Evolutionary conservation across 2,113 vertebrate genomes (phyloP), one percentile per base, ranked within the genome.

Genomic region (Zosterops borbonicus): DNA sequence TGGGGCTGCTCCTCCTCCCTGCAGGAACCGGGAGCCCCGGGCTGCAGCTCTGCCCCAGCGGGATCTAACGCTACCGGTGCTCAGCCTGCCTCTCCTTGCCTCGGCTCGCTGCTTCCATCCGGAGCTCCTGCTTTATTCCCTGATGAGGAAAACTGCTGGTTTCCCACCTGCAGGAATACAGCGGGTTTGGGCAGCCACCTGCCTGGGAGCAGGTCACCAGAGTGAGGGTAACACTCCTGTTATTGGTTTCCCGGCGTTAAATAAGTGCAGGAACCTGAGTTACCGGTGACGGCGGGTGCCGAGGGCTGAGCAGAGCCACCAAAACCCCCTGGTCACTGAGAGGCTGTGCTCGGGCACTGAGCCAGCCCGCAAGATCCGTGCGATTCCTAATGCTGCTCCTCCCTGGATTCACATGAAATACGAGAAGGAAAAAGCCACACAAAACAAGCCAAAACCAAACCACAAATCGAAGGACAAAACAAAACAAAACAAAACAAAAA

Each of bases 391-490:
- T 52, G 65, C 77, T 58, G 73, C 37, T 85, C 56, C 53, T 68
- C 28, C 28, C 23, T 7, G 44, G 49, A 37, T 18, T 75, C 73
- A 39, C 29, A 7, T 5, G n/a, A 11, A 60, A 87, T 67, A n/a
- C 0, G 11, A 87, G 23, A 12, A 37, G 5, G 2, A 5, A 31
- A 50, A 42, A 27, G 3, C 39, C 17, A 27, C 70, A 27, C 23
- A 24, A 31, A 60, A 9, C 12, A 17, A 74, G 12, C 24, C 25
- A 21, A 37, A 47, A 23, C 6, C 17, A 70, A 62, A 37, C 29
- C 68, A 28, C 60, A 47, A 67, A 75, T 4, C 4, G 5, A 28
- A 83, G 28, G 5, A 0, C 0, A 0, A 56, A 22, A 17, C 7
- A 7, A 28, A 22, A 4, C 35, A 37, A 39, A 39, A 39, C 37